Evolutionary conservation across 2,888 invertebrate genomes (phyloP).

Genomic region (Oegoconia quadripuncta): DNA sequence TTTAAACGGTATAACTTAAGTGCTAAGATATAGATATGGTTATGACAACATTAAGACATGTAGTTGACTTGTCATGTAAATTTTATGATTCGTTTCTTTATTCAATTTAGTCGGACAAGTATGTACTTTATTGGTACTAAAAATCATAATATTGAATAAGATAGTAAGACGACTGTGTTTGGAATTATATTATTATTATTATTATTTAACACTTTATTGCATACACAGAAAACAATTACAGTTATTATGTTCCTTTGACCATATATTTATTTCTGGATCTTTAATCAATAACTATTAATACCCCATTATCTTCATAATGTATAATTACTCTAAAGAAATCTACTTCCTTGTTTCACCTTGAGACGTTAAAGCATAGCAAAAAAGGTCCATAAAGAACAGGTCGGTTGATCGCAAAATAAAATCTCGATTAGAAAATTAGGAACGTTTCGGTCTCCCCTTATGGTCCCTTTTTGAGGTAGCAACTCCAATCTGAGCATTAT

Average conservation of each 20-base stretch:
- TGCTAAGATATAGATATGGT: constrained; percentile 52
- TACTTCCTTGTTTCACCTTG: constrained; percentile 49
- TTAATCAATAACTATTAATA: constrained; percentile 23
- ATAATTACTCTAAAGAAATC: constrained; percentile 20
- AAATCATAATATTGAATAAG: too few species aligned
- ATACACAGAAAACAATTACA: too few species aligned
- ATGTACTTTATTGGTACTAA: too few species aligned
- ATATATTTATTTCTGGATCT: too few species aligned
- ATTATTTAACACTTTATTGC: too few species aligned
- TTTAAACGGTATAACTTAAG: constrained; percentile 55
- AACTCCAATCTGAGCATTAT: constrained; percentile 55
- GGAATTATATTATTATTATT: too few species aligned
- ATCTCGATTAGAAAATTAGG: constrained; percentile 70
- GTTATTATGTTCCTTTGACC: too few species aligned
- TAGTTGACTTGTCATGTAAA: constrained; percentile 62
- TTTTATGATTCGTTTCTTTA: constrained; percentile 44
- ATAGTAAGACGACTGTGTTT: too few species aligned
- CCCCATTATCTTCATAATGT: constrained; percentile 23
- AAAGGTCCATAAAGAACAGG: constrained; percentile 55
- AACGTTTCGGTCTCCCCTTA: constrained; percentile 56
- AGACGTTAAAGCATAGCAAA: constrained; percentile 57
- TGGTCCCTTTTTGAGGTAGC: constrained; percentile 57
- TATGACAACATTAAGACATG: constrained; percentile 53
- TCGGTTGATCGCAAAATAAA: constrained; percentile 60
- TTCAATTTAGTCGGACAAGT: constrained; percentile 37